A percentile compares a stretch with the other conserved stretches of the same genome.
Conservation (phyloP, 2,888 invertebrate species). For the Cetonia aurata region DNA sequence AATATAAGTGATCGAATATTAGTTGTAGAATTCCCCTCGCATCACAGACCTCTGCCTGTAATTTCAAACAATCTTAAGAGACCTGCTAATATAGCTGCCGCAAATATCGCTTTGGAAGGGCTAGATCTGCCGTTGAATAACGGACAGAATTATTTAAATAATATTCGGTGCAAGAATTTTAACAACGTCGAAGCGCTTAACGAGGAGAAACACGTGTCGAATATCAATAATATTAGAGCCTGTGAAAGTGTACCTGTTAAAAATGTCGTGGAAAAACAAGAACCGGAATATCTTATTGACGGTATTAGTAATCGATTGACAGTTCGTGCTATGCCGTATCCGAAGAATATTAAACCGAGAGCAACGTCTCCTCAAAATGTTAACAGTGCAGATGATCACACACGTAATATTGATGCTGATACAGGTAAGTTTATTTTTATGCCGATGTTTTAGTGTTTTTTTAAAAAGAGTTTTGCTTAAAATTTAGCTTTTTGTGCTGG, state of each 20-base stretch:
- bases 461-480: not conserved
- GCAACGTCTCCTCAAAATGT: constrained; percentile 48
- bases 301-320: constrained; percentile 67
- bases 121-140: constrained; percentile 58
- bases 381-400: constrained; percentile 53
- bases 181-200: constrained; percentile 45
- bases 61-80: constrained; percentile 51
- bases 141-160: constrained; percentile 50
- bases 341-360: constrained; percentile 57
- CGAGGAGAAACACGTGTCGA: constrained; percentile 55
- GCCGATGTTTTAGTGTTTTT: not conserved
- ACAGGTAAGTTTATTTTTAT: constrained; percentile 45
- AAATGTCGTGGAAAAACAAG: constrained; percentile 54
- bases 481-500: too few relatives aligned
- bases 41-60: constrained; percentile 57
- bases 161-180: constrained; percentile 53
- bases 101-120: constrained; percentile 57
- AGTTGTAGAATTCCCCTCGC: constrained; percentile 79
- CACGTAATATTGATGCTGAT: constrained; percentile 55
- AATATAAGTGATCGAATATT: constrained; percentile 86
- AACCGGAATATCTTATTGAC: constrained; percentile 43
- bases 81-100: constrained; percentile 62
- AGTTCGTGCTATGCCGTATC: constrained; percentile 77
- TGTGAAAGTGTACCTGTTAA: constrained; percentile 59
- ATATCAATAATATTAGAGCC: constrained; percentile 63